Base-by-base conservation (phyloP, 2,888 invertebrate species). In the Mythimna ferrago region DNA sequence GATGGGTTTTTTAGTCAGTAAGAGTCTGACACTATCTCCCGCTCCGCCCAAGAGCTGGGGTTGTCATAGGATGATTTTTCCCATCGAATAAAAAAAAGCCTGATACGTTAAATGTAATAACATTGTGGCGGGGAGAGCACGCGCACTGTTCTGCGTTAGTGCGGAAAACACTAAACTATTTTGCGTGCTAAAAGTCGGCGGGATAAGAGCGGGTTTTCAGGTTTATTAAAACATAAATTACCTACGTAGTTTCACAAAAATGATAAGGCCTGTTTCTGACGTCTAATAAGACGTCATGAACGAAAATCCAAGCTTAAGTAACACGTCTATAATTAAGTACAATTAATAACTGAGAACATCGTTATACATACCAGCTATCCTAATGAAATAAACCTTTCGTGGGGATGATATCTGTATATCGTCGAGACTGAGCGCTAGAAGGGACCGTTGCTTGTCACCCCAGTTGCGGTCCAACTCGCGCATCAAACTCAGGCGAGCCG, bases 391-490 rank as follows among this genome's bases (percentile, higher is more conserved):
- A 19, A 96, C 94, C 87, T 95, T 95, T 57, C 96, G 89, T 19
- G 96, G 96, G 1, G 95, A 93, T 19, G 94, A 93, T 83, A 96
- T 95, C 79, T 96, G 95, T 84, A 96, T 95, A 78, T 96, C 95
- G 3, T 93, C 92, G 11, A 89, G 88, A 7, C 90, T 87, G 2
- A 96, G 89, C 2, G 93, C 89, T 60, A 96, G 84, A 66, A 96
- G 86, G 5, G 91, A 79, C 19, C 95, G 89, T 80, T 95, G 94
- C 51, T 91, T 91, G 1, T 92, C 91, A 62, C 91, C 92, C 95
- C 96, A 96, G 81, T 95, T 95, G 9, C 94, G 91, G 32, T 94
- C 94, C 54, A 96, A 80, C 80, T 96, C 96, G n/a, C 94, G 90
- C 84, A 94, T 82, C 35, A 96, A 88, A 76, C 95, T 95, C 11